These are phyloP conservation scores for Phyllotreta striolata DNA, from an alignment of 2,888 invertebrate species.

Conservation along the genomic window DNA sequence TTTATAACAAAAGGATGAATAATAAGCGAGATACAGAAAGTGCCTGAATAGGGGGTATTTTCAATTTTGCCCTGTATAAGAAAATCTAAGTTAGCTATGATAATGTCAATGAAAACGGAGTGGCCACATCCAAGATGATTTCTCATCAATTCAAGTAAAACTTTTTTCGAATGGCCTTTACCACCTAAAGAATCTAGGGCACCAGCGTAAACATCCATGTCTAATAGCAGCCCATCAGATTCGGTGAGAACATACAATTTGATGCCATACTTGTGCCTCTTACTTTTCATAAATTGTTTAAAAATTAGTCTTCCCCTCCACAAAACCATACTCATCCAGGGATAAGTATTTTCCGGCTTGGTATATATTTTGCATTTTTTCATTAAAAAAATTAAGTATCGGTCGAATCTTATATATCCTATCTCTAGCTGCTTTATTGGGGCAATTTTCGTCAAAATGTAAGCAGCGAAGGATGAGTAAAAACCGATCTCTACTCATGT, in stretches of 20 bases:
- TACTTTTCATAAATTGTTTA: constrained; percentile 53
- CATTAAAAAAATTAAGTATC: constrained; percentile 53
- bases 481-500: constrained; percentile 39
- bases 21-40: too few relatives aligned
- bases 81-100: too few relatives aligned
- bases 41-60: too few relatives aligned
- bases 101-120: constrained; percentile 35
- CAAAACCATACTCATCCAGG: constrained; percentile 44
- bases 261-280: constrained; percentile 54
- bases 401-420: constrained; percentile 48
- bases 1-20: too few relatives aligned
- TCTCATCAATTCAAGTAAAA: constrained; percentile 34
- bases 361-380: too few relatives aligned
- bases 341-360: too few relatives aligned
- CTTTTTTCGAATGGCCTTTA: constrained; percentile 32
- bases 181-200: constrained; percentile 17
- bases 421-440: constrained; percentile 24
- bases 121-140: constrained; percentile 32
- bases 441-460: constrained; percentile 32
- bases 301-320: constrained; percentile 50
- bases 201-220: constrained; percentile 19
- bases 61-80: too few relatives aligned
- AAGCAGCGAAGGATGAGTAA: constrained; percentile 36
- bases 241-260: constrained; percentile 53
- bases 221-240: constrained; percentile 48